A percentile compares a stretch with the other conserved stretches of the same genome.
phyloP scores from a whole-genome alignment of 2,888 invertebrate genomes.

The Torymus aiolomorphi region DNA sequence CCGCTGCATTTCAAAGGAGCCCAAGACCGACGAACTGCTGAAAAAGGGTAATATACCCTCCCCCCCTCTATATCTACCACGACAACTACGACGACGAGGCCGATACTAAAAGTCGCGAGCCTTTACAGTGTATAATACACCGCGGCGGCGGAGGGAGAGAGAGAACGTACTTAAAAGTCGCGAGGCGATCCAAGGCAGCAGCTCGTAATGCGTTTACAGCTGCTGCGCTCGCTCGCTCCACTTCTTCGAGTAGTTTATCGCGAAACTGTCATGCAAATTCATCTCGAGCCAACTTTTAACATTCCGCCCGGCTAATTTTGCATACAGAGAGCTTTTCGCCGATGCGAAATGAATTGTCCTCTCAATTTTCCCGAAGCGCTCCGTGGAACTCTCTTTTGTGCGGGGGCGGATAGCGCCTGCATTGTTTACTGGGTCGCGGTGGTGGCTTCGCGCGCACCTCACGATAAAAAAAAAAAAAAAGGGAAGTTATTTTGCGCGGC shows the following conservation, averaged over 20 bases:
- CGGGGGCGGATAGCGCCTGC: too few species aligned
- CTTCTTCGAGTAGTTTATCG: conserved; percentile 46
- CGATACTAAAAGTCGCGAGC: conserved; percentile 21
- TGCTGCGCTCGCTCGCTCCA: conserved; percentile 19
- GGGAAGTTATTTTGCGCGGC: too few species aligned
- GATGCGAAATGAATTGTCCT: conserved; percentile 30
- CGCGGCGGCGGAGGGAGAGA: background rate
- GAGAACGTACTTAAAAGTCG: conserved; percentile 41
- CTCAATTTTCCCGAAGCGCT: background rate
- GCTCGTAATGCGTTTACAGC: conserved; percentile 44
- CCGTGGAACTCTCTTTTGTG: too few species aligned
- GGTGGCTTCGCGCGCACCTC: too few species aligned
- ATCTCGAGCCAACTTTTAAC: conserved; percentile 43
- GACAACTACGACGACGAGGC: background rate
- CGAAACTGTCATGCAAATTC: conserved; percentile 51
- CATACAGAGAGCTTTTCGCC: conserved; percentile 44
- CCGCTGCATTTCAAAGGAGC: conserved; percentile 7
- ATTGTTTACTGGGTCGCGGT: too few species aligned
- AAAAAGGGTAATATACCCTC: background rate
- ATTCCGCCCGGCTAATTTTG: conserved; percentile 38
- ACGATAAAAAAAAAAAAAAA: too few species aligned
- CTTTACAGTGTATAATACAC: conserved; percentile 27
- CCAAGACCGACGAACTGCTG: too few species aligned
- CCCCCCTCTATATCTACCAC: too few species aligned
- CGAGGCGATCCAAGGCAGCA: background rate